phyloP scores from a whole-genome alignment of 2,113 vertebrate genomes.

The Poeciliopsis prolifica region DNA sequence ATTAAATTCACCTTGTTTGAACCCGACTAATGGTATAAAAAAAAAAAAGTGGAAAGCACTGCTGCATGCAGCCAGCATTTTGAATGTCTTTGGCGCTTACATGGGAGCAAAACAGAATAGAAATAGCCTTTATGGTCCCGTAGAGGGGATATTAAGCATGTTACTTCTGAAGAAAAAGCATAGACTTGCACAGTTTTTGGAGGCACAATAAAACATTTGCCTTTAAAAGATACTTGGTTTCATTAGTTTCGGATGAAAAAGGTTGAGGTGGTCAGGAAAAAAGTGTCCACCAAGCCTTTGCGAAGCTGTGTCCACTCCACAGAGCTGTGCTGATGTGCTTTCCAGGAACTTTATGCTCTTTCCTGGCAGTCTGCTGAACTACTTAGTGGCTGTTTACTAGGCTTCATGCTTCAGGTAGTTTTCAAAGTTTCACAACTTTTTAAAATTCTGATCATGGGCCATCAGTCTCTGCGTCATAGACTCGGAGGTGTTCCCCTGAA shows the following conservation, averaged over 20 bases:
- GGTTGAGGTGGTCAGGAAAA: neutral
- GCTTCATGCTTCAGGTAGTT: slow-evolving; percentile 22
- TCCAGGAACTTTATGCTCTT: neutral
- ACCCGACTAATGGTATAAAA: neutral
- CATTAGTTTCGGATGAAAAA: neutral
- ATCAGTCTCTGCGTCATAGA: slow-evolving; percentile 19
- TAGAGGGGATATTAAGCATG: neutral
- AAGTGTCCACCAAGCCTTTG: neutral
- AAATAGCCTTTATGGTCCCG: too few species aligned
- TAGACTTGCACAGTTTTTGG: neutral
- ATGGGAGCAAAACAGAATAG: too few species aligned
- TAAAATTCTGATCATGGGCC: neutral
- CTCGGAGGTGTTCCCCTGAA: slow-evolving; percentile 37
- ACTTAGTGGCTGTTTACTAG: neutral
- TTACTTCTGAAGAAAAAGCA: neutral
- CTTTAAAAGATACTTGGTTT: neutral
- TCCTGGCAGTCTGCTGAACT: slow-evolving; percentile 1
- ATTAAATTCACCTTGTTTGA: neutral
- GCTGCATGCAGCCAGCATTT: neutral
- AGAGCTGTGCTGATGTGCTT: neutral
- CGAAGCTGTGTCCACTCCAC: neutral
- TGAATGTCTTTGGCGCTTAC: neutral
- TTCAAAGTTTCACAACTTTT: slow-evolving; percentile 29
- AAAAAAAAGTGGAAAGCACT: neutral
- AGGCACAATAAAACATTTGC: neutral